Evolutionary conservation across 2,888 invertebrate genomes (phyloP), one percentile per base, ranked within the genome.

Genomic region (Drosophila differens): DNA sequence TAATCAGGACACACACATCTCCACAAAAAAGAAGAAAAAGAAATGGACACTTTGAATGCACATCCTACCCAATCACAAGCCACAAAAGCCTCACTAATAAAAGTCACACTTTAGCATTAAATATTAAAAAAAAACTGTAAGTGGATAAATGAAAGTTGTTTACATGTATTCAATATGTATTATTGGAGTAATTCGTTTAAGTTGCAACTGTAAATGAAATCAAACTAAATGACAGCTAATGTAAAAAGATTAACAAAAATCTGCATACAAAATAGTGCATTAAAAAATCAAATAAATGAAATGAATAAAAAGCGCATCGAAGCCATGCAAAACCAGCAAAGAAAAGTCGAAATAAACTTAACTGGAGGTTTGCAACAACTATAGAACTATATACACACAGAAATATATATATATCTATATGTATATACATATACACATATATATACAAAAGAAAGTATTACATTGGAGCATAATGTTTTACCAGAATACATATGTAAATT

Each of bases 151-250:
- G 60, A 67, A 68, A 76, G 81, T 76, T 76, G 73, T 70, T 75
- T 67, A 51, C 53, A 67, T 49, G 35, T 60, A 66, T 69, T 74
- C 52, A 66, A 65, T 69, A 60, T 72, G 69, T 70, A 59, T 59
- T 73, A 57, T 72, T 70, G 54, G 39, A 64, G 44, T 65, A 47
- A 70, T 65, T 73, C 61, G 53, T 74, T 83, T 83, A 77, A 74
- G 73, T 82, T 88, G 80, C 66, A 74, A 78, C 47, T 77, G 74
- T 80, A 79, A 85, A 88, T 83, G 71, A 85, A 76, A 73, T 72
- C 67, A 83, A 47, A 69, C 68, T 70, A 67, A 82, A 85, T 88
- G 73, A 83, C 74, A 83, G 61, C 37, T 62, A 78, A 76, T 85
- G 89, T 85, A 86, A 74, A 85, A 85, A 85, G 74, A 76, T 74